A percentile compares a stretch with the other conserved stretches of the same genome.
Conservation (phyloP, 2,113 vertebrate genomes). For the Zootoca vivipara region DNA sequence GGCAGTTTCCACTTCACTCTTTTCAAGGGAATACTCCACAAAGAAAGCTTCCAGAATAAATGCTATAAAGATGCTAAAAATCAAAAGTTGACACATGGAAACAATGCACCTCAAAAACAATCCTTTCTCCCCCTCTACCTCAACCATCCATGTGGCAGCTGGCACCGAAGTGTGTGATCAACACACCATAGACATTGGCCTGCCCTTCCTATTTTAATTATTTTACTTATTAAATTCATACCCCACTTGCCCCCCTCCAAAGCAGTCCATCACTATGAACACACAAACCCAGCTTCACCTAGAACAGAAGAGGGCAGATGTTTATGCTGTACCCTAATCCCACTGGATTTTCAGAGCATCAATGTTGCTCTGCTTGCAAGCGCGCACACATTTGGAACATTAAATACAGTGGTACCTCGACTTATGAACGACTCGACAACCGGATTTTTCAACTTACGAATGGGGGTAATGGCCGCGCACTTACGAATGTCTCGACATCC, state of each 20-base stretch:
- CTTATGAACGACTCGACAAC: no score
- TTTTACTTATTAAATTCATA: no score
- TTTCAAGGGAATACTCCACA: conserved; percentile 90
- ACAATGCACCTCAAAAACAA: neutral
- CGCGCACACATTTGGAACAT: neutral
- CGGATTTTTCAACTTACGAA: no score
- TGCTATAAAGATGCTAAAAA: conserved; percentile 89
- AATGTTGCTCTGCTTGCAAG: no score
- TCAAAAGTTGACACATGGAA: fast-evolving
- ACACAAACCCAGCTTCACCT: neutral
- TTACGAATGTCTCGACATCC: no score
- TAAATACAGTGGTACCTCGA: no score
- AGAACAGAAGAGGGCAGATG: neutral
- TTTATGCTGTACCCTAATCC: neutral
- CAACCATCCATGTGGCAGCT: neutral
- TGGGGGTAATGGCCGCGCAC: no score
- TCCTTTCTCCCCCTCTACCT: neutral
- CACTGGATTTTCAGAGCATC: neutral
- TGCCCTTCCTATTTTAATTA: neutral
- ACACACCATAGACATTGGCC: no score
- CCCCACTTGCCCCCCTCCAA: no score
- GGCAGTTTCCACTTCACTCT: conserved; percentile 89
- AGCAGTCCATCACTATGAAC: neutral
- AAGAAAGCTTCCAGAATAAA: conserved; percentile 95
- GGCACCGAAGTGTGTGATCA: neutral